phyloP scores from a whole-genome alignment of 1,140 invertebrate genomes.

The Apis laboriosa region DNA sequence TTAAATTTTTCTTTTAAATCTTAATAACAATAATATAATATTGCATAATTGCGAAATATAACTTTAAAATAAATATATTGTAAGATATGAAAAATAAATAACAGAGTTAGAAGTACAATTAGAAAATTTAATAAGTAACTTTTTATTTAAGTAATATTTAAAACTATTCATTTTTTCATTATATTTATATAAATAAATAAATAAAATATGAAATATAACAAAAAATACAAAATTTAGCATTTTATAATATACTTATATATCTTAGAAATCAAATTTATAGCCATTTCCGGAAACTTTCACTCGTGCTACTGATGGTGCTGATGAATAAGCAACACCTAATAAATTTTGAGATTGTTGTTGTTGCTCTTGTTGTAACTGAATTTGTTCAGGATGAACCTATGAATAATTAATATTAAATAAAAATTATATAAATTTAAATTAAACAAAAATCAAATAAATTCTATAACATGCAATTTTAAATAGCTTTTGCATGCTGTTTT shows the following conservation, averaged over 20 bases:
- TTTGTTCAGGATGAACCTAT: constrained; percentile 60
- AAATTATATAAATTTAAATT: constrained; percentile 48
- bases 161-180: not conserved
- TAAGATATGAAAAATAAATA: not conserved
- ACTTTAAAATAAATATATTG: not conserved
- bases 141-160: not conserved
- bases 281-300: constrained; percentile 73
- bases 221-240: not conserved
- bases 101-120: not conserved
- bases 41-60: not conserved
- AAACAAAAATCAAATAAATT: constrained; percentile 49
- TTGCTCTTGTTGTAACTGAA: constrained; percentile 60
- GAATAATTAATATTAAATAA: constrained; percentile 58
- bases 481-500: not conserved
- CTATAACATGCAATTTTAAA: not conserved
- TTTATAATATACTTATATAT: not conserved
- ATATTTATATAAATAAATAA: constrained; percentile 34
- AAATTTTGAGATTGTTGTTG: constrained; percentile 64
- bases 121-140: not conserved
- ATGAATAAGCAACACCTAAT: constrained; percentile 72
- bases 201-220: constrained; percentile 23
- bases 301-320: constrained; percentile 70
- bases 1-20: not conserved
- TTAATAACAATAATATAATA: not conserved
- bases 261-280: constrained; percentile 73